Base-by-base conservation (phyloP, 2,797 vertebrate genomes). In the Brachyrhaphis roseni region DNA sequence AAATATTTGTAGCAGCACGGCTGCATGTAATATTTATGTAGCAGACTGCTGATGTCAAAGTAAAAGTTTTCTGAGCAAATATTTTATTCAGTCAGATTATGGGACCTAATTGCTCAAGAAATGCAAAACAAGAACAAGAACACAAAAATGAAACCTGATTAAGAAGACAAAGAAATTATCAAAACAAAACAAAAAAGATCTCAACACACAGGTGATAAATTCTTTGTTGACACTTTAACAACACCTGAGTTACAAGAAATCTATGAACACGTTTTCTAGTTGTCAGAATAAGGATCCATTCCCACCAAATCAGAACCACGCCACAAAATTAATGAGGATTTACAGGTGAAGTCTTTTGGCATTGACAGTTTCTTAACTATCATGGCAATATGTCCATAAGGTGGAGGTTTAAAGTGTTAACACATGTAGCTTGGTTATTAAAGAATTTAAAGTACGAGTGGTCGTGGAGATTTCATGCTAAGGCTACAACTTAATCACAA, bases 1-100 rank as follows among this genome's bases (percentile, higher is more conserved):
- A 31, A 53, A 1, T 85, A 82, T 90, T 91, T 87, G 86, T 71
- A 59, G 77, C 76, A 68, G 79, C 57, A 43, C 78, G 5, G 8
- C 34, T 41, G 41, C 47, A 34, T 89, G 72, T 73, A 88, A 75
- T 78, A 86, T 89, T 83, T 62, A 87, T 86, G 36, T 12, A 46
- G 64, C 76, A 49, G 59, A 68, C 20, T 49, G 12, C 72, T 70
- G 34, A 36, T 76, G 78, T 88, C 77, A 81, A 81, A 85, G 78
- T 64, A 76, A 84, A 86, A 82, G 46, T 55, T 73, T 6, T 34
- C 4, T 36, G 49, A 74, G 81, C 55, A 80, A 86, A 76, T 45
- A 46, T 47, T 77, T 28, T 16, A 34, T 59, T n/a, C 12, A 18
- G 43, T 15, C 6, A 28, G 47, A n/a, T 20, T 15, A 16, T 0